Percentiles rank a stretch among this genome's conserved stretches.
Conservation (phyloP, 2,113 vertebrate species). For the Apeltes quadracus region DNA sequence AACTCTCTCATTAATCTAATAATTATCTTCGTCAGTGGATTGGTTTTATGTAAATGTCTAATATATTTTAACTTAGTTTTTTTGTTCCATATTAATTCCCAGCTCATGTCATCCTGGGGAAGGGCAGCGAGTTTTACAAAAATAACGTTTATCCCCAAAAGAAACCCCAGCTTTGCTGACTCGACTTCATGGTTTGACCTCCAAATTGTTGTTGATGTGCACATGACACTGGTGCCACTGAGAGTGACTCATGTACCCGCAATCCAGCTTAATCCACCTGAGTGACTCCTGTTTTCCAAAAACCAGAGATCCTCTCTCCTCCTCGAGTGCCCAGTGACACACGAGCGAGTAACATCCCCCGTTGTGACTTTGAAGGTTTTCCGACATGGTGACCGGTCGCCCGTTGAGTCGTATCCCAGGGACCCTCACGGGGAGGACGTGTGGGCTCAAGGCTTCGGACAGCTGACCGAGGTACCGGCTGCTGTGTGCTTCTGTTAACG, state of each 20-base stretch:
- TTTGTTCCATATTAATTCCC: not conserved
- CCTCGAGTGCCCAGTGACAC: conserved; percentile 13
- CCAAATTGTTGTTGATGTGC: not conserved
- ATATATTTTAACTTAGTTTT: too few relatives aligned
- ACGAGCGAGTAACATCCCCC: conserved; percentile 35
- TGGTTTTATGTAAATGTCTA: not conserved
- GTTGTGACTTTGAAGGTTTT: conserved; percentile 80
- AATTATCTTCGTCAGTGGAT: not conserved
- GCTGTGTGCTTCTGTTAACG: not conserved
- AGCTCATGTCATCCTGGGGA: not conserved
- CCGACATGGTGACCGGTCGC: conserved; percentile 87
- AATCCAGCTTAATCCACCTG: conserved; percentile 38
- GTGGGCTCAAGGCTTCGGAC: conserved; percentile 87
- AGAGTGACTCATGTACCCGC: conserved; percentile 42
- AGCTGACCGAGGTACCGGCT: conserved; percentile 84
- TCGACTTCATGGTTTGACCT: conserved; percentile 14
- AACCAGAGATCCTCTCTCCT: conserved; percentile 29
- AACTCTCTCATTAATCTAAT: not conserved
- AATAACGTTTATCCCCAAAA: conserved; percentile 2
- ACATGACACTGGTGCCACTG: not conserved
- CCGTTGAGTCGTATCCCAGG: conserved; percentile 83
- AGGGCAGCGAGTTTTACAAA: not conserved
- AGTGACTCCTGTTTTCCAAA: conserved; percentile 35
- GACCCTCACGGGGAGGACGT: conserved; percentile 83
- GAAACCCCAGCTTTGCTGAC: conserved; percentile 21